Percentiles rank a stretch among this genome's conserved stretches.
Conservation (phyloP, 1,140 invertebrate genomes). For the Ceratitis capitata region DNA sequence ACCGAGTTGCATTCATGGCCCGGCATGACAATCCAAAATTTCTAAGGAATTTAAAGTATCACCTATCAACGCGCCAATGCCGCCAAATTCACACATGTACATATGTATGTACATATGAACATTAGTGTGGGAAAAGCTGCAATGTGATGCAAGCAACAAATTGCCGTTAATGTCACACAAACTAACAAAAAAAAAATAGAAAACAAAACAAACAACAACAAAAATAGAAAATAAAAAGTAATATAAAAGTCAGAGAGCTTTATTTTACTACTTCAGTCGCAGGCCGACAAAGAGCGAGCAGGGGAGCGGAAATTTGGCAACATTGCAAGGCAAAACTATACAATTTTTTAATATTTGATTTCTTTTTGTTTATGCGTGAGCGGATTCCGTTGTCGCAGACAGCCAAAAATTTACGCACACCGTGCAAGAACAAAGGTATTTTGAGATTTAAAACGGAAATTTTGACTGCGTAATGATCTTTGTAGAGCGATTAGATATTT, state of each 20-base stretch:
- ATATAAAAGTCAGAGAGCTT: background rate
- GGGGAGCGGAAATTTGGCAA: background rate
- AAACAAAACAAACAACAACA: too few species aligned
- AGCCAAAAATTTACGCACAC: background rate
- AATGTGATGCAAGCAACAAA: background rate
- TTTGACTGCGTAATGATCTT: too few species aligned
- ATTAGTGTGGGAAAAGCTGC: background rate
- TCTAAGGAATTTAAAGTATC: conserved; percentile 22
- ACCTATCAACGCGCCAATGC: background rate
- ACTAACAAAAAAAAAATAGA: background rate
- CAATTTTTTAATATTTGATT: background rate
- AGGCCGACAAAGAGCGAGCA: background rate
- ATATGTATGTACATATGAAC: background rate
- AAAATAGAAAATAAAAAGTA: too few species aligned
- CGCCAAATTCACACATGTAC: background rate
- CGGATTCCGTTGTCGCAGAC: conserved; percentile 6
- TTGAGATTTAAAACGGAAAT: background rate
- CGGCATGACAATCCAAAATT: conserved; percentile 14
- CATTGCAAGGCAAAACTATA: background rate
- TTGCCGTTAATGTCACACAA: background rate
- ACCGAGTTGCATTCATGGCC: background rate
- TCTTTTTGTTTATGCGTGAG: too few species aligned
- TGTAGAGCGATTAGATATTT: too few species aligned
- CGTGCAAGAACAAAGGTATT: background rate
- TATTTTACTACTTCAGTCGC: background rate